Evolutionary conservation across 1,140 invertebrate genomes (phyloP).

Genomic region (Carposina sasakii): DNA sequence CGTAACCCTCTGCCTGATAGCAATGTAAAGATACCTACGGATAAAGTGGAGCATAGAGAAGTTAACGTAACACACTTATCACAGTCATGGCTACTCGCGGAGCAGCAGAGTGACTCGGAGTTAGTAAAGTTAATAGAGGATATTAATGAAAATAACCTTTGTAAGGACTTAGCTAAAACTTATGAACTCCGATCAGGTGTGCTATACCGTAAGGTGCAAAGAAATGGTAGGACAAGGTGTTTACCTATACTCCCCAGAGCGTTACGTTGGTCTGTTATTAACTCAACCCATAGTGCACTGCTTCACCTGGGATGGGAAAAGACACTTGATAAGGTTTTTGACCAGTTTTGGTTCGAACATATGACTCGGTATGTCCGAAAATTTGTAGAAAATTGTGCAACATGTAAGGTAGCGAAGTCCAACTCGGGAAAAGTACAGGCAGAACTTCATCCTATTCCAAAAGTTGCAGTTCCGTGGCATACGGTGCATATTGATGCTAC

Average conservation of each 20-base stretch:
- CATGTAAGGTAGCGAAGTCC: conserved; percentile 27
- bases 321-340: conserved; percentile 2
- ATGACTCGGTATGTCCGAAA: background rate
- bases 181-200: background rate
- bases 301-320: conserved; percentile 10
- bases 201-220: background rate
- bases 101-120: background rate
- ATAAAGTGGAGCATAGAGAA: conserved; percentile 5
- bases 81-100: background rate
- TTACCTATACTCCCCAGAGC: conserved; percentile 31
- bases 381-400: conserved; percentile 20
- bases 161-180: background rate
- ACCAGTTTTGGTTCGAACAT: background rate
- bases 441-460: background rate
- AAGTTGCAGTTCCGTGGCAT: background rate
- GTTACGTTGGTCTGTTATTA: conserved; percentile 31
- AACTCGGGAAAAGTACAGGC: conserved; percentile 14
- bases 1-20: background rate
- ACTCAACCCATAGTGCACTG: no score
- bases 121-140: background rate
- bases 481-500: conserved; percentile 4
- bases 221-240: conserved; percentile 8
- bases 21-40: conserved; percentile 11
- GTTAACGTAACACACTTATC: conserved; percentile 12
- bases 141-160: background rate